Evolutionary conservation across 1,140 invertebrate genomes (phyloP).

Genomic region (Heliothis subflexa): DNA sequence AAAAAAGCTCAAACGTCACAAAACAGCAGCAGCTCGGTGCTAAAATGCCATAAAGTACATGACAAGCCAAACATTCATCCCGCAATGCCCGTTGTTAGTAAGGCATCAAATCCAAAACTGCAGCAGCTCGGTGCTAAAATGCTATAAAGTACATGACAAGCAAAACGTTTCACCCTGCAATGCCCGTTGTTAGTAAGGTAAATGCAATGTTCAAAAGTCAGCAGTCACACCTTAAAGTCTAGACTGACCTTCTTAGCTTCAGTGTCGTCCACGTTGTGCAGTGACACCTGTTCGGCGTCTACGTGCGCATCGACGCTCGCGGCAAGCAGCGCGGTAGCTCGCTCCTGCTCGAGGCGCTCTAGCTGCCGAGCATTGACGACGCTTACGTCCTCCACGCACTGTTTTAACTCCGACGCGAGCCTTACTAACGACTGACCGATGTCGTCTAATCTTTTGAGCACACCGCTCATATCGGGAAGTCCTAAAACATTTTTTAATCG

Average conservation of each 20-base stretch:
- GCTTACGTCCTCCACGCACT: slow-evolving; percentile 89
- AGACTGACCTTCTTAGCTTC: slow-evolving; percentile 72
- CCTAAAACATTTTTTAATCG: slow-evolving; percentile 64
- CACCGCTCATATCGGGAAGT: slow-evolving; percentile 84
- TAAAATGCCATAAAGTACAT: too few relatives aligned
- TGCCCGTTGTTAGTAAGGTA: neutral
- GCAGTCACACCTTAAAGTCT: neutral
- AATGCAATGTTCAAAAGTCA: neutral
- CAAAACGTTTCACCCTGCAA: neutral
- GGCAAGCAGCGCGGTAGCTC: slow-evolving; percentile 90
- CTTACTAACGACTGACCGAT: slow-evolving; percentile 89
- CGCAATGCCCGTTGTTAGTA: neutral
- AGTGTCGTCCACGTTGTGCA: slow-evolving; percentile 72
- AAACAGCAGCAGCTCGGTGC: too few relatives aligned
- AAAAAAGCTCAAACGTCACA: too few relatives aligned
- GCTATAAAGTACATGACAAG: too few relatives aligned
- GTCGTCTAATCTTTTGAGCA: slow-evolving; percentile 90
- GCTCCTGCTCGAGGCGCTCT: slow-evolving; percentile 89
- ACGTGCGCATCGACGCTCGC: slow-evolving; percentile 88
- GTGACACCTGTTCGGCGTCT: slow-evolving; percentile 75
- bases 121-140: too few relatives aligned
- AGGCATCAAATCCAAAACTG: neutral
- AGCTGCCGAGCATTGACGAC: slow-evolving; percentile 87
- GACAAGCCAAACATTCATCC: neutral
- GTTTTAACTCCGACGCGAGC: slow-evolving; percentile 89